Conservation (phyloP, 2,797 vertebrate species). For the Passerculus sandwichensis region DNA sequence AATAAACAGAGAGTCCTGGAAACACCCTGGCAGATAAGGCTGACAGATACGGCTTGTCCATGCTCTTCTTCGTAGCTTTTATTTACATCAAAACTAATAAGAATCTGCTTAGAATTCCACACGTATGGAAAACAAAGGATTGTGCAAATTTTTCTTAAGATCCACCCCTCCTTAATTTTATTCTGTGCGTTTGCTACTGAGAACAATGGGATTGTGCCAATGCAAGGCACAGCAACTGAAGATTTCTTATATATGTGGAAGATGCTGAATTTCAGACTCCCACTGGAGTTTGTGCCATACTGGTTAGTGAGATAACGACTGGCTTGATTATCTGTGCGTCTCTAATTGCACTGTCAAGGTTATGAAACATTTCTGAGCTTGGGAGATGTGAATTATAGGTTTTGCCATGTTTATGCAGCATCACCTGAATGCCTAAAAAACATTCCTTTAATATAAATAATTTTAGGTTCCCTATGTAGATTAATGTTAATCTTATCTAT, state of each 20-base stretch:
- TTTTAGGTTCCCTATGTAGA: not conserved
- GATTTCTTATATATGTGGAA: not conserved
- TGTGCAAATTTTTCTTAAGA: not conserved
- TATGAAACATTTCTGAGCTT: not conserved
- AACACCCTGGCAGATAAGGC: not conserved
- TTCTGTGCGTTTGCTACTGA: not conserved
- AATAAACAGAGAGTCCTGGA: not conserved
- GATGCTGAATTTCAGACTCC: not conserved
- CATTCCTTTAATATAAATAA: not conserved
- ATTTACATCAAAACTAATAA: not conserved
- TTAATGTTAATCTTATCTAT: not conserved
- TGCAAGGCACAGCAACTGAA: not conserved
- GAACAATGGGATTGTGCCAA: not conserved
- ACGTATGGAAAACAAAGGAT: not conserved
- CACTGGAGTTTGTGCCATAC: not conserved
- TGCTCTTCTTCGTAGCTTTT: not conserved
- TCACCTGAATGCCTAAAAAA: not conserved
- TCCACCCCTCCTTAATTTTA: not conserved
- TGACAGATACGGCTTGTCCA: not conserved
- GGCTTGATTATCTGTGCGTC: not conserved
- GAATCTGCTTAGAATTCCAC: not conserved
- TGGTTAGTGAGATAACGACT: not conserved
- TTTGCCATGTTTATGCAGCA: not conserved
- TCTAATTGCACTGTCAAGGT: not conserved
- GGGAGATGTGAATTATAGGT: not conserved